Conservation (phyloP, 30 jellyfish, hydroid and myxozoan species). For the Phacellophora camtschatica region DNA sequence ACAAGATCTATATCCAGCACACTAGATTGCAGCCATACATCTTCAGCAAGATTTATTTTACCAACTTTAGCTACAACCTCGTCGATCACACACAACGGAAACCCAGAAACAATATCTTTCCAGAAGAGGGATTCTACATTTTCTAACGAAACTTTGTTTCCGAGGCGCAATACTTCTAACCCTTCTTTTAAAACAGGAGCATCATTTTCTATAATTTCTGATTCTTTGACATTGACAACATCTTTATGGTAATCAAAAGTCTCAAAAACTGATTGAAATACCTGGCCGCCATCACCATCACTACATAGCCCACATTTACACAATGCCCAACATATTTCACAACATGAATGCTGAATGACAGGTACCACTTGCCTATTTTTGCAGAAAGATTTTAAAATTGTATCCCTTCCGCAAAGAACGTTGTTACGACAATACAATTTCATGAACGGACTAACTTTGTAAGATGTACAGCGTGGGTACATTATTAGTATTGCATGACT, state of each 20-base stretch:
- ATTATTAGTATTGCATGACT: not conserved
- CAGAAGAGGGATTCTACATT: not conserved
- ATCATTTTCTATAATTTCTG: not conserved
- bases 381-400: not conserved
- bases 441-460: not conserved
- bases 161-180: not conserved
- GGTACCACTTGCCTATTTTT: not conserved
- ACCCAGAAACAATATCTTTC: not conserved
- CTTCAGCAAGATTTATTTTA: not conserved
- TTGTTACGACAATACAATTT: not conserved
- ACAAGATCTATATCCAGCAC: not conserved
- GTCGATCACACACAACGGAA: not conserved
- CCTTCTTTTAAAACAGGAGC: not conserved
- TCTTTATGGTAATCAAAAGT: not conserved
- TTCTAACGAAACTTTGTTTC: not conserved
- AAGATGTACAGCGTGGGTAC: constrained; percentile 4
- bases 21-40: not conserved
- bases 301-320: not conserved
- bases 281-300: not conserved
- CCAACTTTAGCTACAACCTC: not conserved
- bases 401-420: not conserved
- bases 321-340: not conserved
- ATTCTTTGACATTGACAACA: not conserved
- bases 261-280: not conserved
- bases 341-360: not conserved